phyloP scores from a whole-genome alignment of 1,140 invertebrate genomes.

The Drosophila sproati region DNA sequence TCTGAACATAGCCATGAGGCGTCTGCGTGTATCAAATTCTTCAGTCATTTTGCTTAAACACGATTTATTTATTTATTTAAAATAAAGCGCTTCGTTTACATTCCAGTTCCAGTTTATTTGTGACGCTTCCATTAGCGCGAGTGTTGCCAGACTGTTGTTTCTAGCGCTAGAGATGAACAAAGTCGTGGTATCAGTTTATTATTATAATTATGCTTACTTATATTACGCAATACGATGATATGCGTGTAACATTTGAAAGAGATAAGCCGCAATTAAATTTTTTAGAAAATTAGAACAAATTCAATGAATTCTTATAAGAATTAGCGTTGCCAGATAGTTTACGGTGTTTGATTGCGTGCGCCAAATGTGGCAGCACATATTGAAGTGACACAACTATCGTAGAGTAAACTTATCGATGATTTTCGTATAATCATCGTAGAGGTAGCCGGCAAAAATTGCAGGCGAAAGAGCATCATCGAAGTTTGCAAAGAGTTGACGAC shows the following conservation, averaged over 20 bases:
- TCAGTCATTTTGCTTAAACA: conserved; percentile 23
- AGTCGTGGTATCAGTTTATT: background rate
- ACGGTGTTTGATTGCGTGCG: background rate
- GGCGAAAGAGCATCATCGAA: conserved; percentile 23
- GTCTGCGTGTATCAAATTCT: conserved; percentile 20
- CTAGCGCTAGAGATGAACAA: background rate
- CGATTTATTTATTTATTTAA: conserved; percentile 25
- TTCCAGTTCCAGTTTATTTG: conserved; percentile 23
- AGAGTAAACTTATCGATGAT: conserved; percentile 8
- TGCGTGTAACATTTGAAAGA: background rate
- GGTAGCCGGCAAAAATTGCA: conserved; percentile 63
- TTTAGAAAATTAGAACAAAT: background rate
- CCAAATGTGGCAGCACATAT: background rate
- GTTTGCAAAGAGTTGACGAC: conserved; percentile 7
- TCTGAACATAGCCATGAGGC: conserved; percentile 37
- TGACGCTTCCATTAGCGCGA: conserved; percentile 14
- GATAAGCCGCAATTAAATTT: background rate
- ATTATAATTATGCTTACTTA: background rate
- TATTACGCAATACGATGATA: too few relatives aligned
- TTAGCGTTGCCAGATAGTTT: background rate
- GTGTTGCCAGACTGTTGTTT: conserved; percentile 29
- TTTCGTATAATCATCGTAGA: background rate
- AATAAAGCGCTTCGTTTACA: conserved; percentile 32
- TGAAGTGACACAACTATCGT: conserved; percentile 1
- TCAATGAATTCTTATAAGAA: background rate